These are phyloP conservation scores for Charadrius vociferus DNA, from an alignment of 2,113 vertebrate species.

Conservation along the genomic window DNA sequence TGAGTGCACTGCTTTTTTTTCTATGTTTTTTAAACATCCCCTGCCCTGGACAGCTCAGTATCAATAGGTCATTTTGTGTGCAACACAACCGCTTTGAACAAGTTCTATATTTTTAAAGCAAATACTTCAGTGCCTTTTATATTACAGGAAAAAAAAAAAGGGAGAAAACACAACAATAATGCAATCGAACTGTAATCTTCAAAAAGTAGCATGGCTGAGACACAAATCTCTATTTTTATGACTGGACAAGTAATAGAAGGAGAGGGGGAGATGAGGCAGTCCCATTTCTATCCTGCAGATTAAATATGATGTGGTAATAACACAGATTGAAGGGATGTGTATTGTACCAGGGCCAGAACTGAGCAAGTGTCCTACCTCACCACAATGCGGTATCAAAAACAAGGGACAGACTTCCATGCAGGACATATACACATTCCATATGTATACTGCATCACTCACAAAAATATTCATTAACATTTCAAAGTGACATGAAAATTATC, in stretches of 20 bases:
- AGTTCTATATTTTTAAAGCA: not conserved
- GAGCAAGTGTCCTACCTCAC: not conserved
- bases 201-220: constrained; percentile 49
- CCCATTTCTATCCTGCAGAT: not conserved
- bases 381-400: not conserved
- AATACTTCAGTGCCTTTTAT: constrained; percentile 19
- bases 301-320: constrained; percentile 36
- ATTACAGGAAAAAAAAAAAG: not conserved
- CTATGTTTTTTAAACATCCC: not conserved
- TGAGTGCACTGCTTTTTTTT: not conserved
- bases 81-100: not conserved
- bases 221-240: constrained; percentile 21
- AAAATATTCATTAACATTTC: constrained; percentile 1
- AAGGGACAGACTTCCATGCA: not conserved
- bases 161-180: not conserved
- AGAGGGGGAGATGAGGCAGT: not conserved
- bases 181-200: constrained; percentile 48
- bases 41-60: not conserved
- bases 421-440: not conserved
- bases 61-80: not conserved
- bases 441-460: not conserved
- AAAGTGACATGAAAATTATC: not conserved
- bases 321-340: not conserved
- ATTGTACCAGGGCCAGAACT: not conserved
- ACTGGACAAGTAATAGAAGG: not conserved